Percentiles rank a stretch among this genome's conserved stretches.
Evolutionary conservation across 2,888 invertebrate species (phyloP).

Genomic region (Odontocolon sp.): DNA sequence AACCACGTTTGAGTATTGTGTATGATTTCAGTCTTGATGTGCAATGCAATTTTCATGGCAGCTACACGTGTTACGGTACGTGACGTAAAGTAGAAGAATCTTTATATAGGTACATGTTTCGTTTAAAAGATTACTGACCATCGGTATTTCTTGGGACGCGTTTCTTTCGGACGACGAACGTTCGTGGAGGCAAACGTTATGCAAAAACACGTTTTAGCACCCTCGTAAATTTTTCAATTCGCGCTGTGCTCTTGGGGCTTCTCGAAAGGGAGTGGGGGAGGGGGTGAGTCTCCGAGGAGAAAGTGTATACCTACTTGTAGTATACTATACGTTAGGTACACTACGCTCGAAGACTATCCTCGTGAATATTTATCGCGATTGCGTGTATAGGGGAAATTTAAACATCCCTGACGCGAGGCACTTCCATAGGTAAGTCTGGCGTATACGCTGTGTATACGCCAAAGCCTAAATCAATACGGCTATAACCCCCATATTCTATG

Average conservation of each 20-base stretch:
- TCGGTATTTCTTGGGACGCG: background rate
- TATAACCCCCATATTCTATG: conserved; percentile 49
- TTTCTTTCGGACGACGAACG: conserved; percentile 11
- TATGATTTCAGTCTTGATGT: background rate
- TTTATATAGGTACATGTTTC: no score
- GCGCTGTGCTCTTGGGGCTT: conserved; percentile 2
- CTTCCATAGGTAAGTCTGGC: conserved; percentile 39
- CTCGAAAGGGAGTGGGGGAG: conserved; percentile 10
- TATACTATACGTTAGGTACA: conserved; percentile 23
- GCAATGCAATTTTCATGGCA: background rate
- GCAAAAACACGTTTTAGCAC: conserved; percentile 54
- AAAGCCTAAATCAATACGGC: conserved; percentile 67
- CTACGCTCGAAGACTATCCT: conserved; percentile 41
- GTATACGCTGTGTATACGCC: conserved; percentile 29
- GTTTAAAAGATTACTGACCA: conserved; percentile 24
- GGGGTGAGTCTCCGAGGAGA: conserved; percentile 21
- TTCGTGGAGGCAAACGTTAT: conserved; percentile 39
- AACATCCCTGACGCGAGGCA: conserved; percentile 62
- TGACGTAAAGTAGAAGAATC: no score
- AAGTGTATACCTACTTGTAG: conserved; percentile 6
- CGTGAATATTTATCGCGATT: conserved; percentile 56
- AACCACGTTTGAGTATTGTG: background rate
- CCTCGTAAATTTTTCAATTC: conserved; percentile 55
- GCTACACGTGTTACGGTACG: background rate
- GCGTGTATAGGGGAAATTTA: conserved; percentile 65